Percentiles rank a stretch among this genome's conserved stretches.
Conservation (phyloP, 2,113 vertebrate species). For the Hippocampus zosterae region DNA sequence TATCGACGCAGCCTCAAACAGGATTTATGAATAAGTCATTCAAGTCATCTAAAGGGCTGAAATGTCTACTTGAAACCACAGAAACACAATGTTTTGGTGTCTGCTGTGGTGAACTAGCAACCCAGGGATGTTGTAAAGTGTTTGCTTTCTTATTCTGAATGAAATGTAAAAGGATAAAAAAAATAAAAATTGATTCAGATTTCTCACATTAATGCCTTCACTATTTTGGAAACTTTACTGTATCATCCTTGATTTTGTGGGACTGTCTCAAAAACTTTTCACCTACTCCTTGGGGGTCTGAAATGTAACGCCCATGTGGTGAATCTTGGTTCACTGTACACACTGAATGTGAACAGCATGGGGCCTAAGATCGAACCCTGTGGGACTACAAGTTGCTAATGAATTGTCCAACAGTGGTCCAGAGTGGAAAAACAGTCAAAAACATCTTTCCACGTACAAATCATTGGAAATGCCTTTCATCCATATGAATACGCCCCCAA, state of each 20-base stretch:
- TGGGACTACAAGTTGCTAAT: not conserved
- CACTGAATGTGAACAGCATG: not conserved
- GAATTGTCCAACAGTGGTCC: no score
- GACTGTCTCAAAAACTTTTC: not conserved
- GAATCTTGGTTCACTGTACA: not conserved
- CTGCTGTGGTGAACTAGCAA: no score
- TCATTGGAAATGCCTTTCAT: no score
- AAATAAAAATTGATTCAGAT: not conserved
- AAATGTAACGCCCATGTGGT: no score
- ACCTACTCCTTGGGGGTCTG: not conserved
- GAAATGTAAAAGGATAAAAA: not conserved
- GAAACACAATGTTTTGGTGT: conserved; percentile 19
- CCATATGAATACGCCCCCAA: not conserved
- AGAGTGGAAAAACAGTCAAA: no score
- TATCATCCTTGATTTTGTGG: not conserved
- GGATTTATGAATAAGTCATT: conserved; percentile 57
- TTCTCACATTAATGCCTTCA: not conserved
- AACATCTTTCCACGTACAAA: no score
- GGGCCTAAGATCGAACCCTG: not conserved
- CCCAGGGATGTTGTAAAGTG: no score
- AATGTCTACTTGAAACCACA: conserved; percentile 27
- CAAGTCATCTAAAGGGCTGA: conserved; percentile 24
- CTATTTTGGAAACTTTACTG: not conserved
- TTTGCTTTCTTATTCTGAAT: not conserved
- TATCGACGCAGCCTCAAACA: conserved; percentile 33